phyloP scores from a whole-genome alignment of 2,797 vertebrate species.

The Argya squamiceps region DNA sequence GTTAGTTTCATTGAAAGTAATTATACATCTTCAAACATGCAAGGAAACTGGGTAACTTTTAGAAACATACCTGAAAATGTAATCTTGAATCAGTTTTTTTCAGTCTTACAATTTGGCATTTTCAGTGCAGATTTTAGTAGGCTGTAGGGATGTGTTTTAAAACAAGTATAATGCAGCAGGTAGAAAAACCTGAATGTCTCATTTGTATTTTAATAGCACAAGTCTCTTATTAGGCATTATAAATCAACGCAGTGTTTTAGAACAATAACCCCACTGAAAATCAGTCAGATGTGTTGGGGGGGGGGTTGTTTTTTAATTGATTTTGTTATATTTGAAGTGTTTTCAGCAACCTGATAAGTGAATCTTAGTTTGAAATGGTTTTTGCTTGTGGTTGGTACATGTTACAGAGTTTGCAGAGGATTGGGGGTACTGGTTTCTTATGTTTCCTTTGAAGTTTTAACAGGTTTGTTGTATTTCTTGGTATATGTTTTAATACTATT shows the following conservation, averaged over 20 bases:
- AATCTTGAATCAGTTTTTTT: not conserved
- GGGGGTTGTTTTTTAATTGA: rapidly evolving
- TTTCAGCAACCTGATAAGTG: not conserved
- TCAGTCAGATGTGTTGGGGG: not conserved
- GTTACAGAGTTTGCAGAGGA: not conserved
- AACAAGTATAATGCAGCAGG: not conserved
- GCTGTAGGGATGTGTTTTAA: not conserved
- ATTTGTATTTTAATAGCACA: not conserved
- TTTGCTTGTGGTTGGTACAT: not conserved
- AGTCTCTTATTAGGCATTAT: not conserved
- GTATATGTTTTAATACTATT: not conserved
- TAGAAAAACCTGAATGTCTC: not conserved
- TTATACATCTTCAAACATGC: not conserved
- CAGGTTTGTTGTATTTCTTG: not conserved
- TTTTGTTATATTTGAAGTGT: not conserved
- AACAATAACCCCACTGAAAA: not conserved
- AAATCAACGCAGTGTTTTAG: not conserved
- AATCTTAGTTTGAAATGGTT: not conserved
- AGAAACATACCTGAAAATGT: not conserved
- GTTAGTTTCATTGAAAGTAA: not conserved
- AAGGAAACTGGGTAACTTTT: not conserved
- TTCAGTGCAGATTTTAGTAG: not conserved
- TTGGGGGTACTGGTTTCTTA: not conserved
- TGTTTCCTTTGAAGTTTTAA: not conserved
- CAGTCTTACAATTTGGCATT: not conserved